phyloP scores from a whole-genome alignment of 2,113 vertebrate genomes.

The Alaudala cheleensis region DNA sequence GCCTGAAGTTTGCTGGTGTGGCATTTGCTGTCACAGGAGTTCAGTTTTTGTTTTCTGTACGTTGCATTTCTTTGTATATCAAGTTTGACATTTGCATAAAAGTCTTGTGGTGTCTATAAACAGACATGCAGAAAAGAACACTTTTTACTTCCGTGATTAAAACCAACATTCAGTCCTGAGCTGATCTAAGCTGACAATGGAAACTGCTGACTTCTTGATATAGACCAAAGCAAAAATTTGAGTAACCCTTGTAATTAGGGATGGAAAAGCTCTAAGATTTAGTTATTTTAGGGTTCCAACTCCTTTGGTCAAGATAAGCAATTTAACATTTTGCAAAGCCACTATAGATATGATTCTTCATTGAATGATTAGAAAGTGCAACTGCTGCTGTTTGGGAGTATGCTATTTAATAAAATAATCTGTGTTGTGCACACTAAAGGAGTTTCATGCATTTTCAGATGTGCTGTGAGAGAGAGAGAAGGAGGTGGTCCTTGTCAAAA shows the following conservation, averaged over 20 bases:
- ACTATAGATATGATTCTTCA: background rate
- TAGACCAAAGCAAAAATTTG: background rate
- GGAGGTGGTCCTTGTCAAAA: constrained; percentile 43
- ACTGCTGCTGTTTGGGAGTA: background rate
- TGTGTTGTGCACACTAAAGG: background rate
- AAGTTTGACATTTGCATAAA: constrained; percentile 44
- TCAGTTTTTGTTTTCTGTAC: constrained; percentile 26
- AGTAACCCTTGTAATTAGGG: background rate
- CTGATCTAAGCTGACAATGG: constrained; percentile 23
- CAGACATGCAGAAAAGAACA: background rate
- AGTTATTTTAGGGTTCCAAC: background rate
- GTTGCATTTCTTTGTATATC: background rate
- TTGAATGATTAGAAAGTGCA: background rate
- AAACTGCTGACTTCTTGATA: constrained; percentile 8
- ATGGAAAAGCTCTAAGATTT: background rate
- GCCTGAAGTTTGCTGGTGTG: constrained; percentile 13
- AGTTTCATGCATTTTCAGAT: background rate
- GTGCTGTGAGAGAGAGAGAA: background rate
- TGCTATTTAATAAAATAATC: background rate
- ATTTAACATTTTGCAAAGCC: background rate
- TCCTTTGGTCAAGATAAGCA: background rate
- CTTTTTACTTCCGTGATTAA: background rate
- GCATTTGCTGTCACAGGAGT: constrained; percentile 25
- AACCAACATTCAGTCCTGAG: background rate
- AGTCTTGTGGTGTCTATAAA: constrained; percentile 11